Evolutionary conservation across 1,140 invertebrate species (phyloP), one percentile per base, ranked within the genome.

Genomic region (Halotydeus destructor): DNA sequence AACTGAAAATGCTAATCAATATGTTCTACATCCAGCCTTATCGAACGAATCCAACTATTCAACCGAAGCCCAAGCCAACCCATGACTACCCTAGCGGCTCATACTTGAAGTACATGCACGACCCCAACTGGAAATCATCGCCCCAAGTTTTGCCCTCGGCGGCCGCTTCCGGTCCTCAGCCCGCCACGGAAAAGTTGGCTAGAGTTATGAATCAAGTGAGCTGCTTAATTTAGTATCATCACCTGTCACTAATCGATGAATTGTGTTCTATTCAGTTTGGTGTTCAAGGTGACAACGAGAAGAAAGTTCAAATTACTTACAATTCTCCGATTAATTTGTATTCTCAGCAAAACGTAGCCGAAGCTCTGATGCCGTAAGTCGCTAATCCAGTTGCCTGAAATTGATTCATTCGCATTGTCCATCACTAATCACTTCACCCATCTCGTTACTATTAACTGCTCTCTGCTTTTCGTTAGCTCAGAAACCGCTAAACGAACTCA

Each of bases 311-410:
- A 49, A 52, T 56, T 19, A 60, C 63, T 51, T 64, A 60, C 46
- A 64, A 64, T 46, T 54, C 59, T 0, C 62, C 62, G 6, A 58
- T 63, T 36, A 55, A 55, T 36, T 45, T 64, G 5, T 64, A 64
- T 44, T 62, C 60, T 18, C 52, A 56, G n/a, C 49, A 57, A 30
- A 62, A 62, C 42, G 53, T 62, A 22, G 56, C 57, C 21, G 37
- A 57, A n/a, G 56, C 60, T 3, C 57, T 60, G 8, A 12, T n/a
- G 11, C 43, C 33, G 24, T 36, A n/a, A n/a, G n/a, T n/a, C n/a
- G n/a, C n/a, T n/a, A n/a, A n/a, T n/a, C n/a, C n/a, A n/a, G n/a
- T n/a, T n/a, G n/a, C n/a, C n/a, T n/a, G n/a, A n/a, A n/a, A n/a
- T n/a, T n/a, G n/a, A n/a, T n/a, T n/a, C n/a, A n/a, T n/a, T n/a